Base-by-base conservation (phyloP, 2,113 vertebrate genomes). In the Albula glossodonta region DNA sequence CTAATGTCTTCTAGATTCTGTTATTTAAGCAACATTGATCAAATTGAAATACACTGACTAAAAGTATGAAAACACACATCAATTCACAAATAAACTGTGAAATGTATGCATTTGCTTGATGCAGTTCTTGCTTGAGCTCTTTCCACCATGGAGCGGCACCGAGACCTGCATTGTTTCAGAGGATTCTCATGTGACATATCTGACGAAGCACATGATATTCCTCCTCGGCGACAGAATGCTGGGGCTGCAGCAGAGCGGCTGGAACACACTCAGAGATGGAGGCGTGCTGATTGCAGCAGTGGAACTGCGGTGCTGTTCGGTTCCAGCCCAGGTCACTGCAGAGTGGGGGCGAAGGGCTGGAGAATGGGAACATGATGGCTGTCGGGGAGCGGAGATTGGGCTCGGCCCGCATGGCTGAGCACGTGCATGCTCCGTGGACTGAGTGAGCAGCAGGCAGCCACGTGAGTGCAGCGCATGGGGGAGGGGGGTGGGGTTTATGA, bases 381-480 rank as follows among this genome's bases (percentile, higher is more conserved):
- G 82, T 41, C 53, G 52, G 53, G 57, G 25, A 82, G 60, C 7
- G 48, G 41, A 70, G 60, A 84, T 84, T 70, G 48, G 60, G 50
- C 53, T 77, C 51, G n/a, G 66, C 6, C 49, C 63, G 83, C 50
- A 77, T 25, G 83, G n/a, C 19, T 84, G 83, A 78, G 66, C 66
- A 31, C 17, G 51, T 22, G 48, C 57, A 17, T 41, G 60, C 19
- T 22, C 81, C 13, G 22, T 7, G 41, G 66, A 60, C 9, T 50
- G 41, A 7, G 70, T 50, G 41, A 7, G 70, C 51, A 50, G 49
- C 79, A 63, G 57, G 50, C 48, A 4, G 22, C 15, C 17, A 22
- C n/a, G 6, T 74, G 78, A 12, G 41, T 2, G 53, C 51, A 17
- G 31, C 41, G 80, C 41, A 5, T 8, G 7, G 52, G 51, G 78